A percentile compares a stretch with the other conserved stretches of the same genome.
These are phyloP conservation scores for Pachyramphus minor DNA, from an alignment of 2,113 vertebrate genomes.

Conservation along the genomic window DNA sequence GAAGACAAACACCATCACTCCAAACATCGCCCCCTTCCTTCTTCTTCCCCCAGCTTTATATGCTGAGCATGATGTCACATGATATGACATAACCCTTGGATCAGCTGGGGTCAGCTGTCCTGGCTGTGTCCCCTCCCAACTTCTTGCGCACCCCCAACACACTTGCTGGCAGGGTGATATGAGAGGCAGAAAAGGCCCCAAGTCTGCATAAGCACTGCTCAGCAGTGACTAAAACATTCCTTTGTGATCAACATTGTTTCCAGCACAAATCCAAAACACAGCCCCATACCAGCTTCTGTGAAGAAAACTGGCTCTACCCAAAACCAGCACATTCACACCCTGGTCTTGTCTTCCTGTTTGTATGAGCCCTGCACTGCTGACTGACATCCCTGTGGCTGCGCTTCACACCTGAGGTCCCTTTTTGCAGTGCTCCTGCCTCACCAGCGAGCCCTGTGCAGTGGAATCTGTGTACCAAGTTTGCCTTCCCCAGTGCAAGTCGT, in stretches of 20 bases:
- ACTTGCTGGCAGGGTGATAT: rapidly evolving
- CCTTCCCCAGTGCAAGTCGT: not conserved
- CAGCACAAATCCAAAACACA: not conserved
- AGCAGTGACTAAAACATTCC: not conserved
- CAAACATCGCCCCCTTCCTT: not conserved
- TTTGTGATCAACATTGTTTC: not conserved
- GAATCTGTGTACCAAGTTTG: rapidly evolving
- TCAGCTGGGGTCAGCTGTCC: not conserved
- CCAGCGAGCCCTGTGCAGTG: rapidly evolving
- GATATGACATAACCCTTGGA: not conserved
- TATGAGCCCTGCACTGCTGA: rapidly evolving
- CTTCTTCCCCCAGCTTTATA: not conserved
- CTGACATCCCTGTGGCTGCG: not conserved
- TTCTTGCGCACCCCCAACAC: not conserved
- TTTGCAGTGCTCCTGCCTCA: not conserved
- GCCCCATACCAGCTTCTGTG: not conserved
- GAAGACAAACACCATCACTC: not conserved
- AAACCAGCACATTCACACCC: not conserved
- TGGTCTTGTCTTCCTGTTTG: not conserved
- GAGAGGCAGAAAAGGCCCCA: not conserved
- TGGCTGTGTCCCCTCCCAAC: rapidly evolving
- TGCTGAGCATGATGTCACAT: not conserved
- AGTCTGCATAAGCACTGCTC: not conserved
- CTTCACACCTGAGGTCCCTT: not conserved
- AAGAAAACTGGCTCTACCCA: not conserved